These are phyloP conservation scores for Caranx melampygus DNA, from an alignment of 2,113 vertebrate genomes.

Conservation along the genomic window DNA sequence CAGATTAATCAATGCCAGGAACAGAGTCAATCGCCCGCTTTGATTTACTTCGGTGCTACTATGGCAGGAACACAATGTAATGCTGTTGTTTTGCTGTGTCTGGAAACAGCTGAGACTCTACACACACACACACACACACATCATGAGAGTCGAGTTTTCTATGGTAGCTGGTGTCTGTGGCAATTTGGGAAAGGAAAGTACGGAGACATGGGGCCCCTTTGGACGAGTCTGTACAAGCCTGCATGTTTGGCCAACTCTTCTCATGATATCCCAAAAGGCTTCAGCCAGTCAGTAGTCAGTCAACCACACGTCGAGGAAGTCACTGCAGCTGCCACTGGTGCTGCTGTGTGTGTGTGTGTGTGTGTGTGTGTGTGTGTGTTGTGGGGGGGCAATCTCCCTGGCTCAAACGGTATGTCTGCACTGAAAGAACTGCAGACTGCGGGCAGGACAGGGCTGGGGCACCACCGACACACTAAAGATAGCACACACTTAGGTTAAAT, in stretches of 20 bases:
- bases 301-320: conserved; percentile 87
- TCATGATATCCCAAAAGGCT: conserved; percentile 77
- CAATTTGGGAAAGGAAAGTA: conserved; percentile 58
- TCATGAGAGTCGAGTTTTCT: conserved; percentile 60
- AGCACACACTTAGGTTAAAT: conserved; percentile 69
- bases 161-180: conserved; percentile 77
- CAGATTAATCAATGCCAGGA: background rate
- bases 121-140: conserved; percentile 71
- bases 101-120: conserved; percentile 52
- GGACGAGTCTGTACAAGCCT: conserved; percentile 78
- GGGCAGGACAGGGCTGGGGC: conserved; percentile 69
- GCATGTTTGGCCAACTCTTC: conserved; percentile 59
- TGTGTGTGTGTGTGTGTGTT: conserved; percentile 9
- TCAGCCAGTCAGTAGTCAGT: conserved; percentile 66
- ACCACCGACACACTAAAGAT: conserved; percentile 73
- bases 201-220: conserved; percentile 61
- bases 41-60: background rate
- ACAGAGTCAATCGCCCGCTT: background rate
- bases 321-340: conserved; percentile 68
- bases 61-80: conserved; percentile 9
- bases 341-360: conserved; percentile 49
- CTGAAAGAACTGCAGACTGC: conserved; percentile 69
- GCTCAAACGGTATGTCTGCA: conserved; percentile 68
- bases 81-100: conserved; percentile 69
- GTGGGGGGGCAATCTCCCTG: conserved; percentile 55